Evolutionary conservation across 2,888 invertebrate species (phyloP).

Genomic region (Eulithis prunata): DNA sequence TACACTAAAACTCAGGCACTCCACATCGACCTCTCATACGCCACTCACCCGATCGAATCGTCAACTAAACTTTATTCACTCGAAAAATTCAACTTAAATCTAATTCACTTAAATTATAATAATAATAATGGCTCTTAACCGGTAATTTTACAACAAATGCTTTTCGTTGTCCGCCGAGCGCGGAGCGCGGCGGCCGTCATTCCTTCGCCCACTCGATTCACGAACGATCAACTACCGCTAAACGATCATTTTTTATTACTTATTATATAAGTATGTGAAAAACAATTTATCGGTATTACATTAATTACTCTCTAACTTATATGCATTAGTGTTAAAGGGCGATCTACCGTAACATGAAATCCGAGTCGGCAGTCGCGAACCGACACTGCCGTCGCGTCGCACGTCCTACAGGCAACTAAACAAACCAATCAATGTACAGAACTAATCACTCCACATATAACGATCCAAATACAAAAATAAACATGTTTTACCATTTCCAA

Average conservation of each 20-base stretch:
- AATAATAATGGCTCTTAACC: conserved; percentile 82
- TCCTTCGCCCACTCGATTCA: conserved; percentile 60
- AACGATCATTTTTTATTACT: conserved; percentile 74
- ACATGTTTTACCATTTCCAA: conserved; percentile 69
- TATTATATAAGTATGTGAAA: conserved; percentile 81
- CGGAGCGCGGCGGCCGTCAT: conserved; percentile 67
- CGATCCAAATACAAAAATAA: conserved; percentile 77
- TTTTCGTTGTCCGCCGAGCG: conserved; percentile 80
- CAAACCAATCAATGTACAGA: no score
- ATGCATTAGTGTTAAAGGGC: conserved; percentile 63
- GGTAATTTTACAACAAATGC: conserved; percentile 83
- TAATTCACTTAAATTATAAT: conserved; percentile 81
- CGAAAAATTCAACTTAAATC: conserved; percentile 83
- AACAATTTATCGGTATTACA: conserved; percentile 72
- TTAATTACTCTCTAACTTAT: conserved; percentile 65
- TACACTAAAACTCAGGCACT: conserved; percentile 82
- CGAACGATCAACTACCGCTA: conserved; percentile 75
- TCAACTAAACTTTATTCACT: conserved; percentile 81
- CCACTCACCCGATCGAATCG: conserved; percentile 80
- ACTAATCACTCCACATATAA: conserved; percentile 57
- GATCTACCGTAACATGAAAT: conserved; percentile 56
- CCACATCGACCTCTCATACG: conserved; percentile 81
- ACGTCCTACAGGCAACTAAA: no score
- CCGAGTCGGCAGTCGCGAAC: conserved; percentile 36
- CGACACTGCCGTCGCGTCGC: background rate